These are phyloP conservation scores for Drosophila formosana DNA, from an alignment of 2,888 invertebrate species.

Conservation along the genomic window DNA sequence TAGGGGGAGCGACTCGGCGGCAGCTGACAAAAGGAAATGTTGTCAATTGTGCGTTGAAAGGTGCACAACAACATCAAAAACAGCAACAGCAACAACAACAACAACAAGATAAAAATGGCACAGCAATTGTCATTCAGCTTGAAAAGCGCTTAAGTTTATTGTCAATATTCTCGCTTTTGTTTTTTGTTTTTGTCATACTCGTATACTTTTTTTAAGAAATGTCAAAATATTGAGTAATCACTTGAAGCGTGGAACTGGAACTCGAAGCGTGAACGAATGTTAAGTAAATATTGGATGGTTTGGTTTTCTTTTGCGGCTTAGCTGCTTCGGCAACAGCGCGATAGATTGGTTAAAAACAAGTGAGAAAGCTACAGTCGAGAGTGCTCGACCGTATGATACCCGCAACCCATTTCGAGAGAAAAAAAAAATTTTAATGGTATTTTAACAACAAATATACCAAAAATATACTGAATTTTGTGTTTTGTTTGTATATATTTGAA, in stretches of 20 bases:
- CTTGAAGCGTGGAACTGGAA: constrained; percentile 62
- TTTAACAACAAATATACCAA: too few species aligned
- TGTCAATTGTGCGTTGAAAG: constrained; percentile 65
- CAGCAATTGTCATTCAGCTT: constrained; percentile 78
- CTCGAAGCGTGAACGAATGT: constrained; percentile 59
- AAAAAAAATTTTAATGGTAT: too few species aligned
- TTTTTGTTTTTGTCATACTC: constrained; percentile 24
- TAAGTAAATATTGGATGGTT: constrained; percentile 68
- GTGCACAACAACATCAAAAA: constrained; percentile 26
- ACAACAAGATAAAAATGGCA: constrained; percentile 66
- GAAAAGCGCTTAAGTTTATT: constrained; percentile 78
- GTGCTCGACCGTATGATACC: too few species aligned
- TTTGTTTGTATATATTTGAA: too few species aligned
- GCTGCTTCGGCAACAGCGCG: constrained; percentile 49
- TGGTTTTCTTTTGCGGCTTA: constrained; percentile 32
- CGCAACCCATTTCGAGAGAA: too few species aligned
- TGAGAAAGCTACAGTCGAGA: too few species aligned
- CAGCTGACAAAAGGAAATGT: constrained; percentile 57
- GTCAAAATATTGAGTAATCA: constrained; percentile 80
- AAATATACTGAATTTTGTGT: too few species aligned
- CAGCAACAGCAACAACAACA: constrained; percentile 20
- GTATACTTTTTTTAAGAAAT: constrained; percentile 49
- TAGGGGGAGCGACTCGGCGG: constrained; percentile 43
- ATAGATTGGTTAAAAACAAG: constrained; percentile 41
- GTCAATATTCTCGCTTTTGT: constrained; percentile 68